These are phyloP conservation scores for Galeruca laticollis DNA, from an alignment of 2,888 invertebrate genomes.

Conservation along the genomic window DNA sequence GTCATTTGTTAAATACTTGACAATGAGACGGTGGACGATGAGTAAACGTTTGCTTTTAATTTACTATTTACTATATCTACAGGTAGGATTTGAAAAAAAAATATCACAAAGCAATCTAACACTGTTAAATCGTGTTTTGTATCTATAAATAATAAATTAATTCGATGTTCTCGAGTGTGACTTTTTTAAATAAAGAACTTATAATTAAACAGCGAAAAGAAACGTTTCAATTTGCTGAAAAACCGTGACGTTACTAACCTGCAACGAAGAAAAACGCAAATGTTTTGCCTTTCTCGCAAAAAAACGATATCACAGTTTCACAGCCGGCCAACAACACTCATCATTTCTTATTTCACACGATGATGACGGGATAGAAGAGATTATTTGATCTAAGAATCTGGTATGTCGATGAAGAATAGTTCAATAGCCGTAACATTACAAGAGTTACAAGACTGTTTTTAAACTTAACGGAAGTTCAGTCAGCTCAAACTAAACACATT, in stretches of 20 bases:
- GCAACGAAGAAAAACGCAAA: slow-evolving; percentile 11
- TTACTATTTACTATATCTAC: too few species aligned
- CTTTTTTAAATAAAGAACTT: background rate
- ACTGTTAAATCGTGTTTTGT: too few species aligned
- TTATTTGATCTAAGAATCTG: slow-evolving; percentile 49
- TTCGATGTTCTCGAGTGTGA: background rate
- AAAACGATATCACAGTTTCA: slow-evolving; percentile 26
- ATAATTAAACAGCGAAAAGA: background rate
- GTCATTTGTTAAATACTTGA: too few species aligned
- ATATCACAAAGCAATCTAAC: too few species aligned
- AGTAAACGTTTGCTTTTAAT: too few species aligned
- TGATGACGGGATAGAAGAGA: slow-evolving; percentile 35
- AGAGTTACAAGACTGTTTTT: slow-evolving; percentile 50
- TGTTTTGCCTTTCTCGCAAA: slow-evolving; percentile 10
- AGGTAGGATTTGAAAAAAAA: too few species aligned
- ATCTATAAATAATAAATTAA: too few species aligned
- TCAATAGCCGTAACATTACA: slow-evolving; percentile 55
- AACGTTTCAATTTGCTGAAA: slow-evolving; percentile 1
- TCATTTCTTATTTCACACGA: slow-evolving; percentile 40
- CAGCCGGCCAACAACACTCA: slow-evolving; percentile 36
- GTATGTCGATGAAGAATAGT: slow-evolving; percentile 51
- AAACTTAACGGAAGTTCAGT: slow-evolving; percentile 51
- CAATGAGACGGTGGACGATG: too few species aligned
- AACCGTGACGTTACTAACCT: slow-evolving; percentile 24
- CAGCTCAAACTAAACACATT: slow-evolving; percentile 46